These are phyloP conservation scores for Dryococelus australis DNA, from an alignment of 2,888 invertebrate species.

Conservation along the genomic window DNA sequence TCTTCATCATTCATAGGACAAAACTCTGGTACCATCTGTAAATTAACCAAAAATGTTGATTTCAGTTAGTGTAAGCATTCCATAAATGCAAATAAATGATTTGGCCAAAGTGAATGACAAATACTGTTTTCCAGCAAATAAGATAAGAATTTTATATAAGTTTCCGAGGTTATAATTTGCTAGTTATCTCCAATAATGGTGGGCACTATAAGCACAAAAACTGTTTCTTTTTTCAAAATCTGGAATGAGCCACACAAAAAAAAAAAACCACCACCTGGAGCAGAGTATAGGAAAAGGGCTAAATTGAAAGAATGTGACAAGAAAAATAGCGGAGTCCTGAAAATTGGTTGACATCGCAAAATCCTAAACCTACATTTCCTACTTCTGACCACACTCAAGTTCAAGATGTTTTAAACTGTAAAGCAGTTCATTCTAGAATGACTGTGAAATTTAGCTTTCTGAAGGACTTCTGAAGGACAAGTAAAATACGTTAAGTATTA, in stretches of 20 bases:
- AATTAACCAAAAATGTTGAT: not conserved
- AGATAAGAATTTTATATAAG: no score
- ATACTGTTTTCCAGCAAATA: not conserved
- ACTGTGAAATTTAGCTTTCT: not conserved
- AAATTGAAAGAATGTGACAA: not conserved
- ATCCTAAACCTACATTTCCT: not conserved
- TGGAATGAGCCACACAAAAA: conserved; percentile 1
- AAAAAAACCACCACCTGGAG: not conserved
- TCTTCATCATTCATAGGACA: not conserved
- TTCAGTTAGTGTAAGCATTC: not conserved
- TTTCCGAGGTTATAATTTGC: no score
- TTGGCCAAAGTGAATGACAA: not conserved
- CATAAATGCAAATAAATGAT: not conserved
- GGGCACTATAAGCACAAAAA: not conserved
- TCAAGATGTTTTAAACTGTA: not conserved
- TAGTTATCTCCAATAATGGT: no score
- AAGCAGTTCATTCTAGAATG: not conserved
- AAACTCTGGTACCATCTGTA: not conserved
- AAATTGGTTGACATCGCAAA: conserved; percentile 17
- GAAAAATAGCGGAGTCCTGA: not conserved
- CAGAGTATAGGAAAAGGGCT: not conserved
- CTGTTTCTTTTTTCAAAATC: conserved; percentile 18
- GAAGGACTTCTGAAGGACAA: not conserved
- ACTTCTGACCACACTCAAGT: not conserved
- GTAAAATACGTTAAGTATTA: no score